These are phyloP conservation scores for Oreocharis arfaki DNA, from an alignment of 2,113 vertebrate genomes.

Conservation along the genomic window DNA sequence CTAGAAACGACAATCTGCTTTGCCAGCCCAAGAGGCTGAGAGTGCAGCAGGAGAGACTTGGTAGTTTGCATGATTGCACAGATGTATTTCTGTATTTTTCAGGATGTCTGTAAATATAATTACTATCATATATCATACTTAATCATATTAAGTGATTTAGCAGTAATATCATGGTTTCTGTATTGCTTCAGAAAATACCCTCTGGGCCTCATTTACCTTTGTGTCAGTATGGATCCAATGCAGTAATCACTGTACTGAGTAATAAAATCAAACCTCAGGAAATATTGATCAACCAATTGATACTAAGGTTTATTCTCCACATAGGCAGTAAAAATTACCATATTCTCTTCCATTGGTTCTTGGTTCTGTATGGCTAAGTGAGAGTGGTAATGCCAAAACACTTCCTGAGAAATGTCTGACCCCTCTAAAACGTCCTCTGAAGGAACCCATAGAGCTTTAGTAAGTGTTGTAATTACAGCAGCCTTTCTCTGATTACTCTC, in stretches of 20 bases:
- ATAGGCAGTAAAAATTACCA: not conserved
- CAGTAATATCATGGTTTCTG: conserved; percentile 5
- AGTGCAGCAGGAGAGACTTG: not conserved
- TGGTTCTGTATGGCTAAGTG: not conserved
- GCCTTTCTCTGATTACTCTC: not conserved
- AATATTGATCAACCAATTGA: not conserved
- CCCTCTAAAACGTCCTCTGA: not conserved
- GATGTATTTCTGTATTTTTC: not conserved
- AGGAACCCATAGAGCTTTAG: not conserved
- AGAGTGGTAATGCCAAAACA: not conserved
- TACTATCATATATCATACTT: not conserved
- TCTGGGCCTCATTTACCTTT: not conserved
- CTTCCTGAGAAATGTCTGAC: not conserved
- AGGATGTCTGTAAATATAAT: not conserved
- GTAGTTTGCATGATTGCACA: not conserved
- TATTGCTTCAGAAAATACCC: conserved; percentile 41
- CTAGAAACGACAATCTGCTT: not conserved
- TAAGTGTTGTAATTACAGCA: not conserved
- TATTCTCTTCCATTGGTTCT: not conserved
- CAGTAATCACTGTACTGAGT: not conserved
- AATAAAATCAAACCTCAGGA: not conserved
- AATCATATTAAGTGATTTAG: not conserved
- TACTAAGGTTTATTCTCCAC: not conserved
- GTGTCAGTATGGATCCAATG: not conserved
- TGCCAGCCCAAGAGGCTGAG: not conserved